Evolutionary conservation across 2,797 vertebrate species (phyloP).

Genomic region (Hephaestus fuliginosus): DNA sequence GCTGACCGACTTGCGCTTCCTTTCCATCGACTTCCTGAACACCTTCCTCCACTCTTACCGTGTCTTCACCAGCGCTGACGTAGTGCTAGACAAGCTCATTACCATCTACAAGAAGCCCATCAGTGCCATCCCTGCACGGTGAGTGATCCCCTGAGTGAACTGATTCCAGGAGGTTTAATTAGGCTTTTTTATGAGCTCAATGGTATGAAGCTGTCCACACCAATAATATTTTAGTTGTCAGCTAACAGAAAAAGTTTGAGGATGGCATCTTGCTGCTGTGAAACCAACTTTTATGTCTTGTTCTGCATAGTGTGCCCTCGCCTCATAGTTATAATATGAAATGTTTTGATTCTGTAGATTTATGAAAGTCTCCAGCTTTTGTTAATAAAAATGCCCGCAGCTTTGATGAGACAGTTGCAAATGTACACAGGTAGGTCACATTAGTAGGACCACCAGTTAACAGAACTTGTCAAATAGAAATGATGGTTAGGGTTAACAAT

Average conservation of each 20-base stretch:
- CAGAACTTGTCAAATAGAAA: background rate
- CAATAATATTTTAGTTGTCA: background rate
- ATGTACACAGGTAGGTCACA: background rate
- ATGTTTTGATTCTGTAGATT: background rate
- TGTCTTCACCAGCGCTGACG: slow-evolving; percentile 92
- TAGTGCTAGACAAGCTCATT: slow-evolving; percentile 97
- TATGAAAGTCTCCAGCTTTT: background rate
- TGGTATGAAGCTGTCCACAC: slow-evolving; percentile 5
- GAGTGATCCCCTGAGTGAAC: slow-evolving; percentile 45
- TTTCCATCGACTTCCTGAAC: slow-evolving; percentile 99
- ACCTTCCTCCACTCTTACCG: slow-evolving; percentile 98
- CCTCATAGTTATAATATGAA: no score
- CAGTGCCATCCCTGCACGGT: slow-evolving; percentile 97
- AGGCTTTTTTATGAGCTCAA: slow-evolving; percentile 2
- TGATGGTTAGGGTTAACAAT: background rate
- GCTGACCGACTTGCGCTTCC: slow-evolving; percentile 96
- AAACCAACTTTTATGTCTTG: background rate
- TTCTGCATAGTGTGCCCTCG: background rate
- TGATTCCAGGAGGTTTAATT: slow-evolving; percentile 5
- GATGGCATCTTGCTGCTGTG: background rate
- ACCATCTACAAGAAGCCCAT: slow-evolving; percentile 97
- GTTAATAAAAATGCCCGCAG: background rate
- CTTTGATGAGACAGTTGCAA: background rate
- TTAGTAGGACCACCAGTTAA: background rate
- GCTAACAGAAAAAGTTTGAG: background rate